Evolutionary conservation across 92 coral and sea anemone genomes (phyloP).

Genomic region (Bergia sp.): DNA sequence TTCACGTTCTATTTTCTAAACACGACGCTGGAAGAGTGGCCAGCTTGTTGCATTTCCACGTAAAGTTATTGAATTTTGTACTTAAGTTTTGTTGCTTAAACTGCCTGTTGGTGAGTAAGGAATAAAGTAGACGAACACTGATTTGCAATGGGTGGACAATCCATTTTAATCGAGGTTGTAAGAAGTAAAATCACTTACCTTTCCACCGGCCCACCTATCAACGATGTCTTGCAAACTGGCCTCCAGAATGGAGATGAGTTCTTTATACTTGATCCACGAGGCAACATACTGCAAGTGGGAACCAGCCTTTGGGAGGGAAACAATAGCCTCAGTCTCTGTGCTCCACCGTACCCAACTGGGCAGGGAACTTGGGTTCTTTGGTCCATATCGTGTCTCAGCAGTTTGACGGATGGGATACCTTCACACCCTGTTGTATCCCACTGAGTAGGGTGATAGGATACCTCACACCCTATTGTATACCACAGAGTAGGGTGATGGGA

Average conservation of each 20-base stretch:
- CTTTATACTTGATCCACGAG: slow-evolving; percentile 84
- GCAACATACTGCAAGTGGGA: slow-evolving; percentile 49
- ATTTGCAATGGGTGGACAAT: no score
- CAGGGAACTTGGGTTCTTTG: not conserved
- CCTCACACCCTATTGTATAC: no score
- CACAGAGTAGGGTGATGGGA: no score
- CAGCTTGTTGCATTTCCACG: no score
- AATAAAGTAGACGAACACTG: no score
- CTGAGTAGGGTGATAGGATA: no score
- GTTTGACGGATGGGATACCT: not conserved
- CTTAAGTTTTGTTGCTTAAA: no score
- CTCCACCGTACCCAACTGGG: not conserved
- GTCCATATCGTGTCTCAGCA: not conserved
- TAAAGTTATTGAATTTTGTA: no score
- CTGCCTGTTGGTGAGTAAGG: no score
- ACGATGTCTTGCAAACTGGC: slow-evolving; percentile 89
- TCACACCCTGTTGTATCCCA: no score
- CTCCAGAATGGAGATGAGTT: slow-evolving; percentile 75
- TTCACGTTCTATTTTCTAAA: no score
- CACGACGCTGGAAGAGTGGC: no score
- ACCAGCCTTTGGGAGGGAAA: not conserved
- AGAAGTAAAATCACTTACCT: slow-evolving; percentile 47
- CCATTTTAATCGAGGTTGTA: not conserved
- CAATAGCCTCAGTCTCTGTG: not conserved
- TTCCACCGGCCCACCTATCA: slow-evolving; percentile 96